A percentile compares a stretch with the other conserved stretches of the same genome.
Conservation (phyloP, 2,113 vertebrate species). For the Telmatochromis bifrenatus region DNA sequence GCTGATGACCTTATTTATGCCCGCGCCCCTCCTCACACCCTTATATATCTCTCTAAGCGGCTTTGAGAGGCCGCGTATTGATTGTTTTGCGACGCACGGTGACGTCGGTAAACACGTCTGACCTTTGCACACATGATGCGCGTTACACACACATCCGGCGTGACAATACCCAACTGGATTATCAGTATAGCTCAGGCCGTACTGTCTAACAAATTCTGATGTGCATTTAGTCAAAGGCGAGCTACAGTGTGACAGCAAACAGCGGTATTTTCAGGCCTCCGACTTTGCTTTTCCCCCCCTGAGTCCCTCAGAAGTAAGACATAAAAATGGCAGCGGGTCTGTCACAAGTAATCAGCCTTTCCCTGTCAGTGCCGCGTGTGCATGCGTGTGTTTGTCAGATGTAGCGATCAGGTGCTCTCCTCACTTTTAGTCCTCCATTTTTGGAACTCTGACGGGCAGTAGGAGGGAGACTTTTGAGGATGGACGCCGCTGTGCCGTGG, state of each 20-base stretch:
- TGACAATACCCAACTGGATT: not conserved
- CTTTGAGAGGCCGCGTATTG: not conserved
- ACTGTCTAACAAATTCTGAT: slow-evolving; percentile 2
- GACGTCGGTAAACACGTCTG: not conserved
- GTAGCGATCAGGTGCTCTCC: slow-evolving; percentile 35
- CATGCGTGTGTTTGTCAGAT: slow-evolving; percentile 21
- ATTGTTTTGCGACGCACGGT: not conserved
- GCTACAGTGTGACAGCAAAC: not conserved
- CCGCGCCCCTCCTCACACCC: not conserved
- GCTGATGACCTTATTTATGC: slow-evolving; percentile 11
- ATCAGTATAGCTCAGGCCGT: not conserved
- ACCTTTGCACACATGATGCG: not conserved
- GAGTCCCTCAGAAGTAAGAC: not conserved
- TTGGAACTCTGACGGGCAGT: not conserved
- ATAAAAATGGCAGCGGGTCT: slow-evolving; percentile 19
- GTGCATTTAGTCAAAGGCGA: not conserved
- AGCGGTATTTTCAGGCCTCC: not conserved
- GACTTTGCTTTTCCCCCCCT: not conserved
- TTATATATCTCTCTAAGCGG: not conserved
- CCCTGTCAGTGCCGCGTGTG: not conserved
- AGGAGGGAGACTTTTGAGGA: not conserved
- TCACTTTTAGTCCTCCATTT: slow-evolving; percentile 4
- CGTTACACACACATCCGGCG: not conserved
- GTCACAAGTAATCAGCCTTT: slow-evolving; percentile 28
- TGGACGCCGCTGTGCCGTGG: not conserved